Conservation (phyloP, 1,140 invertebrate genomes). For the Ladona fulva region DNA sequence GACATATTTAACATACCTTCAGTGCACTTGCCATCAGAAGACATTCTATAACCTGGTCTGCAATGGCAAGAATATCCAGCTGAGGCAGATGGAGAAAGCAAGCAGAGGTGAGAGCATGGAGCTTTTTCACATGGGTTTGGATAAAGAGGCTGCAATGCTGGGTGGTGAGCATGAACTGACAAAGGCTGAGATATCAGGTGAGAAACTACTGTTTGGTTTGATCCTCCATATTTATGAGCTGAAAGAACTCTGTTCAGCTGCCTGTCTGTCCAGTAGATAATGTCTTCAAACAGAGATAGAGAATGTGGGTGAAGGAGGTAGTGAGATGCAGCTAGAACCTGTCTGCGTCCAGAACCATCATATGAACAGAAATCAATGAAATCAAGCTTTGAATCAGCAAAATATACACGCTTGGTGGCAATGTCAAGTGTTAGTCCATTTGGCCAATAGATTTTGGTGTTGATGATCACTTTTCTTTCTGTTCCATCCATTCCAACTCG, state of each 20-base stretch:
- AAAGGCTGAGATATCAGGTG: slow-evolving; percentile 90
- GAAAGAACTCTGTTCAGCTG: slow-evolving; percentile 81
- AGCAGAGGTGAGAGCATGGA: slow-evolving; percentile 82
- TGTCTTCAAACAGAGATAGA: slow-evolving; percentile 85
- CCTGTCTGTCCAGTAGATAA: slow-evolving; percentile 93
- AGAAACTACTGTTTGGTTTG: slow-evolving; percentile 86
- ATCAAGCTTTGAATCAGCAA: slow-evolving; percentile 94
- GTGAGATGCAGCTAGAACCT: slow-evolving; percentile 78
- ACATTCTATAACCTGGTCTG: slow-evolving; percentile 71
- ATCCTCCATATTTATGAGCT: slow-evolving; percentile 82
- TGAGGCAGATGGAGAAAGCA: slow-evolving; percentile 62
- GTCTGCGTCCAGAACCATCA: slow-evolving; percentile 80
- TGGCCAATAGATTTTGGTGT: slow-evolving; percentile 96
- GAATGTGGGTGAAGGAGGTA: slow-evolving; percentile 94
- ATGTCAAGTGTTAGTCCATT: slow-evolving; percentile 94
- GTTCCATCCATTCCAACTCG: slow-evolving; percentile 91
- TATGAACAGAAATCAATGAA: slow-evolving; percentile 99
- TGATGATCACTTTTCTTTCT: slow-evolving; percentile 77
- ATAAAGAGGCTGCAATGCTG: slow-evolving; percentile 78
- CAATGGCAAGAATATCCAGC: slow-evolving; percentile 84
- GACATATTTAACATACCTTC: slow-evolving; percentile 40
- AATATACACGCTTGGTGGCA: slow-evolving; percentile 88
- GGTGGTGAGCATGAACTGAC: slow-evolving; percentile 90
- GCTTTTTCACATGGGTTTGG: slow-evolving; percentile 72
- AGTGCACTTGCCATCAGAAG: slow-evolving; percentile 59